These are phyloP conservation scores for Hemithea aestivaria DNA, from an alignment of 2,888 invertebrate genomes.

Conservation along the genomic window DNA sequence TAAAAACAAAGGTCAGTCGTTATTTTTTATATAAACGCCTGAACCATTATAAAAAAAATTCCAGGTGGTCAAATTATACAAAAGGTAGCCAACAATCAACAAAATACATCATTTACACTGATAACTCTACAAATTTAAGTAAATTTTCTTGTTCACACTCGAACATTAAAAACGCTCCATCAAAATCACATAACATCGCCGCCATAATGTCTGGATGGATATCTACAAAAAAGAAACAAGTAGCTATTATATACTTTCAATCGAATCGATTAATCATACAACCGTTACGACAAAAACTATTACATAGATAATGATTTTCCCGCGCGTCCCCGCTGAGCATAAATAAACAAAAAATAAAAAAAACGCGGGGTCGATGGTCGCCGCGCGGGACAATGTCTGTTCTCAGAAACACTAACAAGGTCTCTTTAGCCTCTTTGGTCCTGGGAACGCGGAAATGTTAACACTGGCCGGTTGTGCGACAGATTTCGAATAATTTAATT, in stretches of 20 bases:
- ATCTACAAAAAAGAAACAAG: background rate
- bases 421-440: constrained; percentile 25
- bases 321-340: constrained; percentile 26
- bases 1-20: too few species aligned
- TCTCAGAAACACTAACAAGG: constrained; percentile 64
- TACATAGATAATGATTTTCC: constrained; percentile 14
- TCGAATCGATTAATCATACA: background rate
- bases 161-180: background rate
- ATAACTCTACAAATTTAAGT: too few species aligned
- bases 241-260: constrained; percentile 2
- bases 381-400: constrained; percentile 61
- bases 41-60: too few species aligned
- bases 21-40: too few species aligned
- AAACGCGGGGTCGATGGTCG: constrained; percentile 54
- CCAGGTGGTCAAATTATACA: too few species aligned
- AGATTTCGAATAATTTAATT: constrained; percentile 12
- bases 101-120: too few species aligned
- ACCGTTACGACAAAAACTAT: constrained; percentile 10
- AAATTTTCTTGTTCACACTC: too few species aligned
- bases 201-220: too few species aligned
- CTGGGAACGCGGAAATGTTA: constrained; percentile 18
- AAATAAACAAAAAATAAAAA: constrained; percentile 53
- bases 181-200: too few species aligned
- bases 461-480: constrained; percentile 38
- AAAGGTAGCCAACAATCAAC: too few species aligned